Percentiles rank a stretch among this genome's conserved stretches.
Conservation (phyloP, 2,888 invertebrate species). For the Brachypalpus laphriformis region DNA sequence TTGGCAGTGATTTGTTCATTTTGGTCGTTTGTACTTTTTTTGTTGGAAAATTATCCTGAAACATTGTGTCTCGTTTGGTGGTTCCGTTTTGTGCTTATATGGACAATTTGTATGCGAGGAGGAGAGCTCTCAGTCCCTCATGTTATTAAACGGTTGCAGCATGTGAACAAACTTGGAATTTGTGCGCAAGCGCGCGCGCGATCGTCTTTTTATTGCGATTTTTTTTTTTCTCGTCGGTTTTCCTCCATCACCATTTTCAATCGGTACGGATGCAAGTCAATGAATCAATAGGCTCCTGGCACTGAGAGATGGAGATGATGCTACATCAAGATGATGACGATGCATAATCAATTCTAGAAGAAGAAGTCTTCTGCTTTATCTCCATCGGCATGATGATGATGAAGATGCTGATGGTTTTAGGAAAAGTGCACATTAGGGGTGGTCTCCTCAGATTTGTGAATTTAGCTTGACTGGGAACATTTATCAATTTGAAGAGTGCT, state of each 20-base stretch:
- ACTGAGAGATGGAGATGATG: conserved; percentile 35
- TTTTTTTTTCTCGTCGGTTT: neutral
- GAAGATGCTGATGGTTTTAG: conserved; percentile 23
- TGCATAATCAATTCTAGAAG: conserved; percentile 41
- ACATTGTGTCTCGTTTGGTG: conserved; percentile 27
- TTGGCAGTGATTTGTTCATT: conserved; percentile 71
- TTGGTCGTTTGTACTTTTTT: conserved; percentile 26
- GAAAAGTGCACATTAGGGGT: conserved; percentile 55
- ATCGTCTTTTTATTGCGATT: neutral
- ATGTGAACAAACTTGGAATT: conserved; percentile 60
- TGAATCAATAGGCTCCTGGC: conserved; percentile 55
- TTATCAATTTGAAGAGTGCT: conserved; percentile 36
- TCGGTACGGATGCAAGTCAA: conserved; percentile 50
- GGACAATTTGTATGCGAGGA: conserved; percentile 53
- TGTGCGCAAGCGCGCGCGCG: conserved; percentile 22
- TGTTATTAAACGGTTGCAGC: conserved; percentile 62
- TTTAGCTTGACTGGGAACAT: conserved; percentile 14
- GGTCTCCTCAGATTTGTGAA: conserved; percentile 25
- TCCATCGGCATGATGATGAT: conserved; percentile 13
- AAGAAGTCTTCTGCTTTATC: conserved; percentile 3
- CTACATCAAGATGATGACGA: conserved; percentile 51
- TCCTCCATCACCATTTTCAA: conserved; percentile 22
- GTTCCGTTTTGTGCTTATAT: conserved; percentile 59
- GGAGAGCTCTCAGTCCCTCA: neutral
- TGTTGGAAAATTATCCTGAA: conserved; percentile 48